These are phyloP conservation scores for Adineta ricciae DNA, from an alignment of 2,888 invertebrate genomes.

Conservation along the genomic window DNA sequence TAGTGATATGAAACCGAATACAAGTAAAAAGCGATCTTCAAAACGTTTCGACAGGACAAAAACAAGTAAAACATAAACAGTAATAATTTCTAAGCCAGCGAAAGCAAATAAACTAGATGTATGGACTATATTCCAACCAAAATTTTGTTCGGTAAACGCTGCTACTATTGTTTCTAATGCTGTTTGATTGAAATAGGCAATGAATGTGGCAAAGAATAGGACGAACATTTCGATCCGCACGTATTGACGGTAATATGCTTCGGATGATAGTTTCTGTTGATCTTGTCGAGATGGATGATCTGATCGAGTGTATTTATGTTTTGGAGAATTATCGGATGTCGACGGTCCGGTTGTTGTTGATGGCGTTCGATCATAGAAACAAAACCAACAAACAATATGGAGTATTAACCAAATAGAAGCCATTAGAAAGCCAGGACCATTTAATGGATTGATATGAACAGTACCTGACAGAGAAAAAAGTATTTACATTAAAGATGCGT, in stretches of 20 bases:
- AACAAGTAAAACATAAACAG: constrained; percentile 44
- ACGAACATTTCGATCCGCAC: constrained; percentile 43
- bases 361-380: not conserved
- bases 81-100: constrained; percentile 47
- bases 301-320: constrained; percentile 5
- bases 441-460: constrained; percentile 46
- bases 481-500: no score
- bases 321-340: not conserved
- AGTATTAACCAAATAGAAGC: constrained; percentile 36
- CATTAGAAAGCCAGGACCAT: constrained; percentile 51
- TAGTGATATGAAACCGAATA: constrained; percentile 43
- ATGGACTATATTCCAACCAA: constrained; percentile 48
- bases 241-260: not conserved
- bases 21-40: constrained; percentile 44
- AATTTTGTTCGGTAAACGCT: constrained; percentile 45
- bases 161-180: constrained; percentile 51
- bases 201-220: constrained; percentile 47
- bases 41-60: constrained; percentile 43
- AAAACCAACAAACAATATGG: constrained; percentile 41
- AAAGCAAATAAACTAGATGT: constrained; percentile 50
- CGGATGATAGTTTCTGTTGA: not conserved
- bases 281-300: not conserved
- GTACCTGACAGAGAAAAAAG: constrained; percentile 40
- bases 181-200: constrained; percentile 51
- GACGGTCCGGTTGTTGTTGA: constrained; percentile 10